phyloP scores from a whole-genome alignment of 2,113 vertebrate genomes.

The rabbit (Oryctolagus cuniculus) region DNA sequence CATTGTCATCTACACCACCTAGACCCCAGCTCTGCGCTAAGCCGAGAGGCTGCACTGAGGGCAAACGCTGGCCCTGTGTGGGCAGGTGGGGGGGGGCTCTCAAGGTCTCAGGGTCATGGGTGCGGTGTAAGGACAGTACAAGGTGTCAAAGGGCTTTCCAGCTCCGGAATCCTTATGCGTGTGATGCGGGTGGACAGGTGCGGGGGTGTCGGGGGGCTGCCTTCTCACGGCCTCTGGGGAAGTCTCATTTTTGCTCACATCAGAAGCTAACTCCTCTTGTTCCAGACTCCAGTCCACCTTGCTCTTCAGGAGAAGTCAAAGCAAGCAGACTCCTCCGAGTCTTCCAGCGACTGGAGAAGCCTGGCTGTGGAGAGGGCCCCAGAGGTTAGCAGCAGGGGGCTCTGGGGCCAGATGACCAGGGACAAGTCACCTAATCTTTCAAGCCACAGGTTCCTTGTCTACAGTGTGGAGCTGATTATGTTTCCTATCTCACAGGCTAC shows the following conservation, averaged over 20 bases:
- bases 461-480: background rate
- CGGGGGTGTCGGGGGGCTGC: background rate
- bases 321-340: background rate
- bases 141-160: background rate
- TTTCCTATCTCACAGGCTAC: background rate
- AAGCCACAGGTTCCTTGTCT: background rate
- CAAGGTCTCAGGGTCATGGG: background rate
- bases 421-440: background rate
- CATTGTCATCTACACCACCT: conserved; percentile 42
- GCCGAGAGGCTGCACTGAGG: background rate
- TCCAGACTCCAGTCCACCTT: background rate
- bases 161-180: background rate
- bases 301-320: conserved; percentile 29
- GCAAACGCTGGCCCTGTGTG: background rate
- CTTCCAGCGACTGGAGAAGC: background rate
- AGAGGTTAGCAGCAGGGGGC: background rate
- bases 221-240: background rate
- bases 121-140: background rate
- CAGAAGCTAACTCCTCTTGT: background rate
- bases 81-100: background rate
- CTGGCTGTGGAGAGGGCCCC: background rate
- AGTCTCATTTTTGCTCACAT: conserved; percentile 24
- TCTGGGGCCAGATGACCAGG: background rate
- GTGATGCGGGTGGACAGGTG: background rate
- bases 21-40: background rate